phyloP scores from a whole-genome alignment of 2,888 invertebrate genomes.

The Bibio marci region DNA sequence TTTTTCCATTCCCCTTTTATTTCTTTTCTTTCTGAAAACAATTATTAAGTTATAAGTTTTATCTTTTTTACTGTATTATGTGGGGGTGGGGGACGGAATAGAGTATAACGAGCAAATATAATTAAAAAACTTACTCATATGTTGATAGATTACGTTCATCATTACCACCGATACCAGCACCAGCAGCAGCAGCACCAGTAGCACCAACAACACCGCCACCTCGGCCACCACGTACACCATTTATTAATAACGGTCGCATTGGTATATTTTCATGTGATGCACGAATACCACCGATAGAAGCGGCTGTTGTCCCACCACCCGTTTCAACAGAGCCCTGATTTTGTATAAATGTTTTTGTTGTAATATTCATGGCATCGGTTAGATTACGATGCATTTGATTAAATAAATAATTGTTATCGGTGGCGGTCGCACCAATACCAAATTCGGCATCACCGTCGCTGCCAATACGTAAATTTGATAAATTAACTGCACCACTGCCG shows the following conservation, averaged over 20 bases:
- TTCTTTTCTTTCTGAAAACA: too few relatives aligned
- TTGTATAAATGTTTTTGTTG: slow-evolving; percentile 25
- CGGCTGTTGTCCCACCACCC: slow-evolving; percentile 5
- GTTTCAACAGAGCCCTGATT: slow-evolving; percentile 13
- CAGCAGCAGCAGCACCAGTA: background rate
- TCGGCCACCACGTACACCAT: slow-evolving; percentile 28
- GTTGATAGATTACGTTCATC: background rate
- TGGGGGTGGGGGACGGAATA: too few relatives aligned
- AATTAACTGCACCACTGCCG: too few relatives aligned
- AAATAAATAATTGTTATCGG: slow-evolving; percentile 3
- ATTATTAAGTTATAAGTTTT: too few relatives aligned
- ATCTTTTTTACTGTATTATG: too few relatives aligned
- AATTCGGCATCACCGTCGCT: slow-evolving; percentile 8
- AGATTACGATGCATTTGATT: slow-evolving; percentile 20
- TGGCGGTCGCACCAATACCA: slow-evolving; percentile 9
- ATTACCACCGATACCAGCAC: background rate
- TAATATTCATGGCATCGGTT: slow-evolving; percentile 27
- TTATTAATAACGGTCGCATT: slow-evolving; percentile 52
- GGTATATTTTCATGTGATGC: slow-evolving; percentile 50
- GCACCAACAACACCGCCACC: background rate
- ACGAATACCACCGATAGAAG: too few relatives aligned
- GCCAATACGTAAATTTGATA: too few relatives aligned
- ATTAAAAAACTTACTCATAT: background rate
- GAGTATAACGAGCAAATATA: background rate
- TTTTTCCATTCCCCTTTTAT: too few relatives aligned